These are phyloP conservation scores for Pachyrhynchus sulphureomaculatus DNA, from an alignment of 1,140 invertebrate genomes.

Conservation along the genomic window DNA sequence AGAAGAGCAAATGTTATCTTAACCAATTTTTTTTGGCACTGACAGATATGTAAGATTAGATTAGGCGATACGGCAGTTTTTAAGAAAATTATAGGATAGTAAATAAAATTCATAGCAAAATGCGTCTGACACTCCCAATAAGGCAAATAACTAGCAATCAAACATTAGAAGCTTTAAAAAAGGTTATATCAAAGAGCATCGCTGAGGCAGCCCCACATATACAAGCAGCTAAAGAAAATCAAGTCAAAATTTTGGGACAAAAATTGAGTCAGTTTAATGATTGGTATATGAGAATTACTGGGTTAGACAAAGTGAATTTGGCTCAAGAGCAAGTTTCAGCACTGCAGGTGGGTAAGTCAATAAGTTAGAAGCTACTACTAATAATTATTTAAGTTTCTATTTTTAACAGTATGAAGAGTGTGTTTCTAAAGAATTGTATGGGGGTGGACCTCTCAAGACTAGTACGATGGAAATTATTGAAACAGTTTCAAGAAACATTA, in stretches of 20 bases:
- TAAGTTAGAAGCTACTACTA: neutral
- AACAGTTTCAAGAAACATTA: too few species aligned
- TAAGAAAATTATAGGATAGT: too few species aligned
- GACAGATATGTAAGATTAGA: too few species aligned
- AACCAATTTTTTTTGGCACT: too few species aligned
- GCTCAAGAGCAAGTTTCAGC: conserved; percentile 53
- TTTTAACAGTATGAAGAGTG: neutral
- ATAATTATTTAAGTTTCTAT: neutral
- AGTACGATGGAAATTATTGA: too few species aligned
- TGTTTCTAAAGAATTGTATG: too few species aligned
- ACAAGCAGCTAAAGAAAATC: conserved; percentile 23
- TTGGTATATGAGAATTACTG: conserved; percentile 54
- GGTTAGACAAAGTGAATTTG: conserved; percentile 53
- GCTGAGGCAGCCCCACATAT: conserved; percentile 30
- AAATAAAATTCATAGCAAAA: neutral
- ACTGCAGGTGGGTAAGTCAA: conserved; percentile 41
- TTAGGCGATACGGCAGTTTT: neutral
- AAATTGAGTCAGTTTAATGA: conserved; percentile 49
- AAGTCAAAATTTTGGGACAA: conserved; percentile 37
- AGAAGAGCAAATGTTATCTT: too few species aligned
- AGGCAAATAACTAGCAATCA: conserved; percentile 18
- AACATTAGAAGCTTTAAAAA: conserved; percentile 28
- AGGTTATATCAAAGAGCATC: conserved; percentile 21
- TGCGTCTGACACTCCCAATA: conserved; percentile 8
- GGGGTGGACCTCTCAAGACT: too few species aligned